Conservation (phyloP, 1,140 invertebrate species). For the Neodiprion lecontei region DNA sequence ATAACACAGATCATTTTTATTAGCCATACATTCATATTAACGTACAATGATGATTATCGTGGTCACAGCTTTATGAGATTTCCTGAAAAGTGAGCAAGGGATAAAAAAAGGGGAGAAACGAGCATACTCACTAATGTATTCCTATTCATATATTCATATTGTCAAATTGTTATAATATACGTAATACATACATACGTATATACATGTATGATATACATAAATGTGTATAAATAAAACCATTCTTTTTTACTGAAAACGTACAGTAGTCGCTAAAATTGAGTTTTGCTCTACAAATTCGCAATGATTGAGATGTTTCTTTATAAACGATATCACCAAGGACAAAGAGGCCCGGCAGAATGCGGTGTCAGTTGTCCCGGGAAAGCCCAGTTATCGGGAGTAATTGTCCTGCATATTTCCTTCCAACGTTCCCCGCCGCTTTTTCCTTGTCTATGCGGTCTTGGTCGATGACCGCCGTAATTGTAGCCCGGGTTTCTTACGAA, state of each 20-base stretch:
- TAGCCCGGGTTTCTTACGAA: constrained; percentile 34
- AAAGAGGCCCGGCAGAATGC: constrained; percentile 45
- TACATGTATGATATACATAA: too few species aligned
- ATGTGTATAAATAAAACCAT: too few species aligned
- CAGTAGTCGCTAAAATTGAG: too few species aligned
- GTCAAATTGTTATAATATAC: neutral
- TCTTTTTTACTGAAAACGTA: too few species aligned
- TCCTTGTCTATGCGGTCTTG: constrained; percentile 28
- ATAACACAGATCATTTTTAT: neutral
- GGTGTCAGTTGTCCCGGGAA: constrained; percentile 48
- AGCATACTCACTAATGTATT: neutral
- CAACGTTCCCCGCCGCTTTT: constrained; percentile 53
- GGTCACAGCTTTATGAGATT: neutral
- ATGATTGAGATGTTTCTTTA: too few species aligned
- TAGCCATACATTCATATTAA: neutral
- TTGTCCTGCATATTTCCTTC: constrained; percentile 54
- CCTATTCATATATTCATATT: neutral
- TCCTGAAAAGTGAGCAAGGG: neutral
- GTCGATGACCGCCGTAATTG: constrained; percentile 1
- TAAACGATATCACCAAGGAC: constrained; percentile 44
- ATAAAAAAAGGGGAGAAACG: neutral
- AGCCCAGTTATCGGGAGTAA: constrained; percentile 54
- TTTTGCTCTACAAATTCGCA: too few species aligned
- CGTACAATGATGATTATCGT: neutral
- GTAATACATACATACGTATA: too few species aligned